phyloP scores from a whole-genome alignment of 92 coral and sea anemone genomes.

The Hydrozoanthus gracilis region DNA sequence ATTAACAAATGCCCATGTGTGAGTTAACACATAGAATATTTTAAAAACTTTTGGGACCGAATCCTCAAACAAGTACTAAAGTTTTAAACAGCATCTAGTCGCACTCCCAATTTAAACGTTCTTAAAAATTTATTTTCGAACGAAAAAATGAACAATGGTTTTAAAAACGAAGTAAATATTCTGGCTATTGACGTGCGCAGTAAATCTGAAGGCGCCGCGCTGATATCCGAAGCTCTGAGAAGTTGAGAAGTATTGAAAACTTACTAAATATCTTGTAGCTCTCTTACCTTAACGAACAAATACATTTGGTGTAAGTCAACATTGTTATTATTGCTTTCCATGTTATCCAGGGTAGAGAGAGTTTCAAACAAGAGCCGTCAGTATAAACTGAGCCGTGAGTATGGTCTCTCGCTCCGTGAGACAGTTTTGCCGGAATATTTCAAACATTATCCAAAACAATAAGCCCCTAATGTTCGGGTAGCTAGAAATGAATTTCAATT shows the following conservation, averaged over 20 bases:
- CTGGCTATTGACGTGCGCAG: background rate
- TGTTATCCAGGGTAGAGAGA: background rate
- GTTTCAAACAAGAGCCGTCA: background rate
- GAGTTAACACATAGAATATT: no score
- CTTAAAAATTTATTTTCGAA: no score
- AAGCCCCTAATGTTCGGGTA: background rate
- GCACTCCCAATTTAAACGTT: no score
- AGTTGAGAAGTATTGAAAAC: background rate
- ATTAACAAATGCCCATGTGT: no score
- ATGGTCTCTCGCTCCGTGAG: background rate
- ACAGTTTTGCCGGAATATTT: conserved; percentile 28
- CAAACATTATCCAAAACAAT: conserved; percentile 4
- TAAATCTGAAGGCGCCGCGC: no score
- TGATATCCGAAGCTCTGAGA: background rate
- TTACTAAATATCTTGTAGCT: background rate
- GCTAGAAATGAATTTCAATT: background rate
- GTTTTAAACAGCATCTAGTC: no score
- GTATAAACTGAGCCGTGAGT: no score
- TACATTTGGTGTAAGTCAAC: background rate
- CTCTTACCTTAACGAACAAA: conserved; percentile 19
- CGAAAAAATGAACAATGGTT: background rate
- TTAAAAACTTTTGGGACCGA: no score
- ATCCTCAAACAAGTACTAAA: no score
- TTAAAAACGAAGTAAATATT: background rate
- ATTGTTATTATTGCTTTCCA: conserved; percentile 1